Evolutionary conservation across 2,888 invertebrate genomes (phyloP).

Genomic region (Cephalotes varians): DNA sequence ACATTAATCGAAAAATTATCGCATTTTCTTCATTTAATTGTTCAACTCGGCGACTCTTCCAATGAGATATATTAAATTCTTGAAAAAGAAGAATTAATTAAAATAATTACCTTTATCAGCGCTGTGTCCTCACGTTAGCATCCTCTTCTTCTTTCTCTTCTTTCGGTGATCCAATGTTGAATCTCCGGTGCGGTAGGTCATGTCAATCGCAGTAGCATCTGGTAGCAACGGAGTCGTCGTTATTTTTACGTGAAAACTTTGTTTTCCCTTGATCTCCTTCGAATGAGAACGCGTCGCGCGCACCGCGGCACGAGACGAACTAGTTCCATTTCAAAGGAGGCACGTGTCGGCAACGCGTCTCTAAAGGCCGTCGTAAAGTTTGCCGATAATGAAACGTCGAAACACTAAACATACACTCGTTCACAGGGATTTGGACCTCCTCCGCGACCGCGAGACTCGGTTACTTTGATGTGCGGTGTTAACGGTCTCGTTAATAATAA

Average conservation of each 20-base stretch:
- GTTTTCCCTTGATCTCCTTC: slow-evolving; percentile 30
- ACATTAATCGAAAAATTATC: neutral
- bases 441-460: neutral
- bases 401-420: slow-evolving; percentile 29
- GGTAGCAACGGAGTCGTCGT: slow-evolving; percentile 54
- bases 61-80: neutral
- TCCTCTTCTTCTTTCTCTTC: neutral
- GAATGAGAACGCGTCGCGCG: slow-evolving; percentile 41
- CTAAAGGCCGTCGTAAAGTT: slow-evolving; percentile 56
- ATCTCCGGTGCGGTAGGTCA: slow-evolving; percentile 65
- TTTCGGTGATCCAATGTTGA: neutral
- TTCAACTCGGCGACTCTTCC: neutral
- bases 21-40: neutral
- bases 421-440: neutral
- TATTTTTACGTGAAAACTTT: slow-evolving; percentile 72
- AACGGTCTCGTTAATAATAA: slow-evolving; percentile 42
- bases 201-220: slow-evolving; percentile 58
- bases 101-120: neutral
- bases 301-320: slow-evolving; percentile 55
- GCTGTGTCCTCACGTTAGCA: neutral
- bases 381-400: slow-evolving; percentile 47
- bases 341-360: slow-evolving; percentile 28
- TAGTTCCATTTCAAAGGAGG: slow-evolving; percentile 63
- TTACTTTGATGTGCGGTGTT: slow-evolving; percentile 43
- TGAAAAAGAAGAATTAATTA: neutral